Percentiles rank a stretch among this genome's conserved stretches.
Evolutionary conservation across 2,113 vertebrate species (phyloP).

Genomic region (Grantiella picta): DNA sequence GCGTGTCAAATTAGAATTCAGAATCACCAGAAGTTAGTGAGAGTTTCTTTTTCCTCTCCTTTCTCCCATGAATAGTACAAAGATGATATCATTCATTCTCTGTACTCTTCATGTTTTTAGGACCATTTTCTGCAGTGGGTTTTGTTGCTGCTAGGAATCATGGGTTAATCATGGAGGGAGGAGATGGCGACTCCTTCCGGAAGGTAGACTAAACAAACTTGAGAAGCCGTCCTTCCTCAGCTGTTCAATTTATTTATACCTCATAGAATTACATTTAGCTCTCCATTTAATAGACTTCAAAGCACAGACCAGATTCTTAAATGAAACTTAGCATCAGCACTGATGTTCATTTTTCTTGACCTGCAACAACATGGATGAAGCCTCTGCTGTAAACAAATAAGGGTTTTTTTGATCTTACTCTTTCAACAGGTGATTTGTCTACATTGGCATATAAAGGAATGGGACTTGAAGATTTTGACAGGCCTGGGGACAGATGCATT

Average conservation of each 20-base stretch:
- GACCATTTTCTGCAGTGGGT: not conserved
- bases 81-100: not conserved
- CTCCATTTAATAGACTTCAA: not conserved
- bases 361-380: not conserved
- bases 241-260: not conserved
- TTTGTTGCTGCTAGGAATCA: not conserved
- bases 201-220: not conserved
- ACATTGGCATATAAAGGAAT: not conserved
- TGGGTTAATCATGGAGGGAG: not conserved
- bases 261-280: not conserved
- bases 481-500: accelerated
- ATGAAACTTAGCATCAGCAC: not conserved
- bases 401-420: accelerated
- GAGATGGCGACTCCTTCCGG: not conserved
- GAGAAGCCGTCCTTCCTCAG: not conserved
- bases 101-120: not conserved
- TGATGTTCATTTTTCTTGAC: not conserved
- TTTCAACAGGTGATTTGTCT: not conserved
- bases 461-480: not conserved
- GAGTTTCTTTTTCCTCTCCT: not conserved
- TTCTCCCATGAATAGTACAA: not conserved
- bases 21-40: not conserved
- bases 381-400: not conserved
- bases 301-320: not conserved
- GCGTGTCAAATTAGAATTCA: not conserved